Conservation (phyloP, 2,888 invertebrate genomes). For the Suillia variegata region DNA sequence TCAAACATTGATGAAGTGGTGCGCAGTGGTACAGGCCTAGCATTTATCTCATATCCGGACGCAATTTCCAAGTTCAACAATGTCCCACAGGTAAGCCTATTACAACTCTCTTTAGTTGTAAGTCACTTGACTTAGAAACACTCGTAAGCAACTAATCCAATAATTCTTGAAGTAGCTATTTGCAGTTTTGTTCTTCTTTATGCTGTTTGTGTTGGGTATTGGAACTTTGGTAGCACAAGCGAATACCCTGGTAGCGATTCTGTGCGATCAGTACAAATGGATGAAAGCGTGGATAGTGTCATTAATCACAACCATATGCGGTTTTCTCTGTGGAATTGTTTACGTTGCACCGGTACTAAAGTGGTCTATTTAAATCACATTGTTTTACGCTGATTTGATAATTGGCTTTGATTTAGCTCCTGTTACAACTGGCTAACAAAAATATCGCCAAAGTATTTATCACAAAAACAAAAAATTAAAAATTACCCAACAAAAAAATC, state of each 20-base stretch:
- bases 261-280: conserved; percentile 71
- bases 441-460: too few relatives aligned
- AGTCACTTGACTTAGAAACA: too few relatives aligned
- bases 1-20: conserved; percentile 69
- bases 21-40: conserved; percentile 77
- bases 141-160: neutral
- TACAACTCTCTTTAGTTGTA: neutral
- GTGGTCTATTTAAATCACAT: neutral
- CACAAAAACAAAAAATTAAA: too few relatives aligned
- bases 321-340: conserved; percentile 71
- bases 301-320: conserved; percentile 62
- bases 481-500: too few relatives aligned
- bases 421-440: too few relatives aligned
- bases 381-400: neutral
- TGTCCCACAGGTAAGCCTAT: conserved; percentile 70
- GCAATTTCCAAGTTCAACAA: conserved; percentile 76
- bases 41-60: conserved; percentile 83
- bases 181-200: conserved; percentile 81
- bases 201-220: conserved; percentile 78
- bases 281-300: conserved; percentile 68
- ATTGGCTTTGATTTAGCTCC: too few relatives aligned
- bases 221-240: conserved; percentile 77
- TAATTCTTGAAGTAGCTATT: conserved; percentile 64
- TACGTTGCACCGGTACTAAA: conserved; percentile 74
- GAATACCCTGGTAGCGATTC: conserved; percentile 70